Base-by-base conservation (phyloP, 1,140 invertebrate species). In the Trachelipus rathkii region DNA sequence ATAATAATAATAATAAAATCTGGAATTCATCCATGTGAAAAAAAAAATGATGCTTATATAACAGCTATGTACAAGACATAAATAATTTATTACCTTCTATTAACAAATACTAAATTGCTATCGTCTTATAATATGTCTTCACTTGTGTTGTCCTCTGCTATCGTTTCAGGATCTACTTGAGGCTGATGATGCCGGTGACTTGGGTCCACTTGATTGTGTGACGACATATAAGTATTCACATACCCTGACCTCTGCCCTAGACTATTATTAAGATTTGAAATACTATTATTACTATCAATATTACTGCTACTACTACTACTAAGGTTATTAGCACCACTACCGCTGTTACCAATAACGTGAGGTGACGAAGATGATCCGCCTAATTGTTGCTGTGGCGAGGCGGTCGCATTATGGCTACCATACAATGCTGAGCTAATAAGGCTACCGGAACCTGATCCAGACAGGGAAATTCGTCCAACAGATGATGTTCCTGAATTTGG, bases 1-100 rank as follows among this genome's bases (percentile, higher is more conserved):
- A 33, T 33, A 33, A 33, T 33, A 33, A 33, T 33, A 33, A 33
- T 33, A 33, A 33, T 33, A 33, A 33, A 33, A 33, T 33, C 33
- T 33, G 33, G 33, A 33, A 33, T 33, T 33, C 33, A 33, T 33
- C 33, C 33, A 33, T 33, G 33, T 33, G 33, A 33, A 33, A 33
- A 33, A 33, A 33, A 33, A 33, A 33, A 6, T 33, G 33, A 33
- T 33, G 6, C 2, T 33, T 33, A 33, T 33, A 33, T 33, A 33
- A 33, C 33, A 33, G 33, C 33, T 33, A 33, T 33, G 33, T 33
- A 33, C 33, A 33, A 33, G 33, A 33, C 33, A 33, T 33, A 33
- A 33, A 33, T 60, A 15, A 60, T 60, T 15, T 60, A 60, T 60
- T 60, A 60, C 19, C 50, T 60, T 60, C 50, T 60, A 60, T 60